A percentile compares a stretch with the other conserved stretches of the same genome.
Evolutionary conservation across 1,140 invertebrate species (phyloP).

Genomic region (Leptopilina clavipes): DNA sequence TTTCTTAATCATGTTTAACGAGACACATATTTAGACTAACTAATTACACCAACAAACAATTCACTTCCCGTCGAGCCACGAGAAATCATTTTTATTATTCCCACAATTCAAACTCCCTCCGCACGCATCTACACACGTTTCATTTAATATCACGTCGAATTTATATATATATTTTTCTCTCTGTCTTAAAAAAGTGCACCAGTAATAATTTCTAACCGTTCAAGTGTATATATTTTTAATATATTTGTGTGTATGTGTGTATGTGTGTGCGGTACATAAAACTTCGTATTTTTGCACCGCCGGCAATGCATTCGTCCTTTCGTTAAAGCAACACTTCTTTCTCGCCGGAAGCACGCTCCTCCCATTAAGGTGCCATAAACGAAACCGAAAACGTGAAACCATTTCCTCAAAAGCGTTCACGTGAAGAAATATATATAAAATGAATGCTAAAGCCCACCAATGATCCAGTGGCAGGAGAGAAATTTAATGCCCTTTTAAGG

Average conservation of each 20-base stretch:
- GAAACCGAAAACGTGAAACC: conserved; percentile 33
- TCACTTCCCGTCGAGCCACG: not conserved
- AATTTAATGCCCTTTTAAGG: conserved; percentile 5
- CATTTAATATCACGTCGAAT: conserved; percentile 9
- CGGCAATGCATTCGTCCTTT: conserved; percentile 10
- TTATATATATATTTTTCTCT: conserved; percentile 15
- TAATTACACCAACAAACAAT: conserved; percentile 12
- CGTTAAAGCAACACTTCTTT: conserved; percentile 28
- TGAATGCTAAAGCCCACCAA: not conserved
- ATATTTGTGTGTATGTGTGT: no score
- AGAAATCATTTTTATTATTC: conserved; percentile 27
- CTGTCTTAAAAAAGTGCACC: not conserved
- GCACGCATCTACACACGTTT: no score
- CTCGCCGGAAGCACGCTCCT: conserved; percentile 30
- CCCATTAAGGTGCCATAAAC: conserved; percentile 32
- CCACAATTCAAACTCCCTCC: not conserved
- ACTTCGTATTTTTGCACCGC: conserved; percentile 17
- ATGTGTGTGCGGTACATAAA: not conserved
- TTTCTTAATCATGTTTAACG: not conserved
- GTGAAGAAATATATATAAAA: conserved; percentile 24
- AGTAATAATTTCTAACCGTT: conserved; percentile 12
- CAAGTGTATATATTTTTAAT: no score
- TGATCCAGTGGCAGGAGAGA: conserved; percentile 1
- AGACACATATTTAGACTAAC: not conserved
- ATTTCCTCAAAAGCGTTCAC: conserved; percentile 33